Evolutionary conservation across 2,888 invertebrate genomes (phyloP), one percentile per base, ranked within the genome.

Genomic region (Cerastoderma edule): DNA sequence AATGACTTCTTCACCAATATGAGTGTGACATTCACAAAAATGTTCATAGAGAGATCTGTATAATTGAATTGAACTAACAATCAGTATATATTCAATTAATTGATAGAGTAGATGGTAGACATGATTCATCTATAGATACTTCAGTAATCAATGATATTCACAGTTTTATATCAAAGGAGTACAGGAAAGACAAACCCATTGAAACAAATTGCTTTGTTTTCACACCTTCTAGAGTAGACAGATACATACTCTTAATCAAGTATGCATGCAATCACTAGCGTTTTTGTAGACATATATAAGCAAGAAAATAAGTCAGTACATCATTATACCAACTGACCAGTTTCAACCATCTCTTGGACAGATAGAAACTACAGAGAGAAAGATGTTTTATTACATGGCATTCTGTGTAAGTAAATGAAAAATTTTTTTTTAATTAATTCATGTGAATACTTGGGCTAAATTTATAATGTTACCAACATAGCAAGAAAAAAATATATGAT

Each of bases 331-430:
- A n/a, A n/a, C n/a, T n/a, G n/a, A n/a, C n/a, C 16, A 50, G 50
- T 24, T 24, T 53, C 53, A 53, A n/a, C n/a, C n/a, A n/a, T n/a
- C n/a, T n/a, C n/a, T n/a, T n/a, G n/a, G n/a, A n/a, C n/a, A n/a
- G n/a, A n/a, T n/a, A n/a, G n/a, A n/a, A n/a, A n/a, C n/a, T n/a
- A n/a, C n/a, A n/a, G n/a, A n/a, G n/a, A n/a, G n/a, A n/a, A n/a
- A 39, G 1, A 60, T 60, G 60, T 28, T 33, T 4, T 60, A 33
- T 28, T 60, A 24, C 27, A 27, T 39, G 22, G 60, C 60, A 22
- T 60, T 60, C 13, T 24, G 24, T 35, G 60, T 60, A 60, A 60
- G 60, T 57, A 57, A 19, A n/a, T n/a, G n/a, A n/a, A n/a, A 22
- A 48, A 48, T 33, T 2, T 33, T 19, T 22, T 5, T 57, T 57